Conservation (phyloP, 2,113 vertebrate genomes). For the Perognathus longimembris region DNA sequence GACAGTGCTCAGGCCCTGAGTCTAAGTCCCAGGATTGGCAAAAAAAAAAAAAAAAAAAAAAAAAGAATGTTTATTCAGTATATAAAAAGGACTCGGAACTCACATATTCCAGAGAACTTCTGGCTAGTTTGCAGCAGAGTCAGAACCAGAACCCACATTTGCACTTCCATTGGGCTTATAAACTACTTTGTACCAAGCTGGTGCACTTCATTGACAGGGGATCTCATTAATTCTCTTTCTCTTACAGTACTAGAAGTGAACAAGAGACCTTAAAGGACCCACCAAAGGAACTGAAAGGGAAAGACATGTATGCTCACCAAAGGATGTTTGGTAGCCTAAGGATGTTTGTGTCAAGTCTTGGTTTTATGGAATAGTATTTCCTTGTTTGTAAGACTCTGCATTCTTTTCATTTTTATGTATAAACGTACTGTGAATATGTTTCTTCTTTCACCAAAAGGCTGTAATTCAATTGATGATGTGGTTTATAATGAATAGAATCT, state of each 20-base stretch:
- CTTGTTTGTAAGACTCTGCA: constrained; percentile 50
- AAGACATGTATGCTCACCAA: constrained; percentile 80
- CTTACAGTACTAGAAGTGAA: constrained; percentile 71
- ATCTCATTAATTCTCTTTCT: constrained; percentile 48
- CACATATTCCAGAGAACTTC: not conserved
- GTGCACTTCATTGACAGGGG: not conserved
- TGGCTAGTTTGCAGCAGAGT: not conserved
- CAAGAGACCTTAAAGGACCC: constrained; percentile 34
- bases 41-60: too few relatives aligned
- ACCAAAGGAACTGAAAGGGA: constrained; percentile 76
- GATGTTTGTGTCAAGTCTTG: constrained; percentile 53
- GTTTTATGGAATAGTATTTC: constrained; percentile 54
- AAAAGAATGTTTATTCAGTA: not conserved
- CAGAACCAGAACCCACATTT: not conserved
- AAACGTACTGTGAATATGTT: not conserved
- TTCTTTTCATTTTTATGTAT: constrained; percentile 37
- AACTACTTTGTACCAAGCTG: not conserved
- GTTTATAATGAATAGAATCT: constrained; percentile 34
- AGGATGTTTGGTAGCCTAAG: not conserved
- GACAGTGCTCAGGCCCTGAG: too few relatives aligned
- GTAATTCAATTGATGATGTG: not conserved
- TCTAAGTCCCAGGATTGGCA: too few relatives aligned
- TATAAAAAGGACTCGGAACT: not conserved
- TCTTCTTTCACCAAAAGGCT: constrained; percentile 51
- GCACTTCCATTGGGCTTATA: not conserved